Evolutionary conservation across 1,140 invertebrate genomes (phyloP), one percentile per base, ranked within the genome.

Genomic region (Diorhabda sublineata): DNA sequence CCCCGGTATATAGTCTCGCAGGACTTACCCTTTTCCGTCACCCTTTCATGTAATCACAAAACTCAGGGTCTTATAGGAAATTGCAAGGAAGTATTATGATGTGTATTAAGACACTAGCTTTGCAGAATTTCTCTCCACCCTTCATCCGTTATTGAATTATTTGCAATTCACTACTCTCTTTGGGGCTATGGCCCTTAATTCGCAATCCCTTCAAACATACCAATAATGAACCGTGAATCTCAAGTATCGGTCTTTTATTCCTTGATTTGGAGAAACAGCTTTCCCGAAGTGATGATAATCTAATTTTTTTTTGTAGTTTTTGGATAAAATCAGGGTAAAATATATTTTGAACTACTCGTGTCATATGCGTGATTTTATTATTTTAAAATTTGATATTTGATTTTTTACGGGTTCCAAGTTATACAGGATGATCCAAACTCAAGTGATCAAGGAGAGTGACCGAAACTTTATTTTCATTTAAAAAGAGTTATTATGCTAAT

Each of bases 81-180:
- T 67, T 60, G 65, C 65, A 67, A 67, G 65, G 65, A 67, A 67
- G 65, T 67, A 67, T 67, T 67, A 67, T 60, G 26, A 61, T 65
- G 64, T 65, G 64, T 65, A 65, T 65, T 65, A 65, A 61, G 65
- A 67, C 58, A 67, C 56, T 61, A 47, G 65, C 65, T 67, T 67
- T 59, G 58, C 43, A 65, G 65, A 67, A 67, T 44, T 60, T 67
- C 65, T 5, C 42, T 60, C 7, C 65, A 61, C 65, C 65, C 65
- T 67, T 61, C 43, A 41, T 41, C 58, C 57, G 42, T 67, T 67
- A 67, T 67, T 67, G 58, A 67, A 67, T 67, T 67, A 67, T 67
- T 67, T 67, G 65, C 65, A 67, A 67, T 61, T 67, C 64, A 66
- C 64, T 58, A 66, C 64, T 66, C 58, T 67, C 57, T 59, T 67